These are phyloP conservation scores for Campoplex nolae DNA, from an alignment of 2,888 invertebrate genomes.

Conservation along the genomic window DNA sequence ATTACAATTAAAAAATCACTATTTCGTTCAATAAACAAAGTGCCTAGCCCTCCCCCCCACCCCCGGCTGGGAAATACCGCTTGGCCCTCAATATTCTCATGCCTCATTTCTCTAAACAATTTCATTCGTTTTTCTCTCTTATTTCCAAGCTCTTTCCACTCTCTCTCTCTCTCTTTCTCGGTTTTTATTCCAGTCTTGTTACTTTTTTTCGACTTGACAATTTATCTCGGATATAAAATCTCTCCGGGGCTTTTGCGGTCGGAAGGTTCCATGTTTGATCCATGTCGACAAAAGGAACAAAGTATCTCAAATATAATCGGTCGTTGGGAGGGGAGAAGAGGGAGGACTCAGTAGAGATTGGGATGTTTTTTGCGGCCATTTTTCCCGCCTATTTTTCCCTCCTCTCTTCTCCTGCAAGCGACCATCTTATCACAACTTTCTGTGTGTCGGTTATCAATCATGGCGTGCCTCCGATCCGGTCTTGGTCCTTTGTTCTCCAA, in stretches of 20 bases:
- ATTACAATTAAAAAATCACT: conserved; percentile 82
- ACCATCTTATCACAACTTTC: conserved; percentile 83
- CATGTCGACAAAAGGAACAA: conserved; percentile 81
- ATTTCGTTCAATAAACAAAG: conserved; percentile 80
- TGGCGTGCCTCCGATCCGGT: conserved; percentile 67
- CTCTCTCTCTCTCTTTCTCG: conserved; percentile 13
- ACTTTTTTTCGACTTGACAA: conserved; percentile 27
- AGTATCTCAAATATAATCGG: conserved; percentile 77
- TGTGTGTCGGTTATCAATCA: conserved; percentile 73
- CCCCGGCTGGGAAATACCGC: conserved; percentile 67
- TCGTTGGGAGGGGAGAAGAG: conserved; percentile 54
- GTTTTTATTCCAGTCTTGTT: conserved; percentile 18
- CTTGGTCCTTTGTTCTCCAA: conserved; percentile 29
- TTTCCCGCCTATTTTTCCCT: conserved; percentile 1
- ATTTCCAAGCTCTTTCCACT: conserved; percentile 14
- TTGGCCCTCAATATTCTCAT: conserved; percentile 69
- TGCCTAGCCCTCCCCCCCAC: conserved; percentile 72
- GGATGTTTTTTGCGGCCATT: neutral
- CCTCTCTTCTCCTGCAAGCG: conserved; percentile 61
- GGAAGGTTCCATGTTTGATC: conserved; percentile 76
- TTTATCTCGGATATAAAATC: conserved; percentile 2
- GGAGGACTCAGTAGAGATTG: conserved; percentile 8
- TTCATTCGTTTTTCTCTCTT: conserved; percentile 14
- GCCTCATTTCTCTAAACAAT: conserved; percentile 16
- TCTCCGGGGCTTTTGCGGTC: conserved; percentile 49